Evolutionary conservation across 1,140 invertebrate genomes (phyloP), one percentile per base, ranked within the genome.

Genomic region (Ctenoplectra terminalis): DNA sequence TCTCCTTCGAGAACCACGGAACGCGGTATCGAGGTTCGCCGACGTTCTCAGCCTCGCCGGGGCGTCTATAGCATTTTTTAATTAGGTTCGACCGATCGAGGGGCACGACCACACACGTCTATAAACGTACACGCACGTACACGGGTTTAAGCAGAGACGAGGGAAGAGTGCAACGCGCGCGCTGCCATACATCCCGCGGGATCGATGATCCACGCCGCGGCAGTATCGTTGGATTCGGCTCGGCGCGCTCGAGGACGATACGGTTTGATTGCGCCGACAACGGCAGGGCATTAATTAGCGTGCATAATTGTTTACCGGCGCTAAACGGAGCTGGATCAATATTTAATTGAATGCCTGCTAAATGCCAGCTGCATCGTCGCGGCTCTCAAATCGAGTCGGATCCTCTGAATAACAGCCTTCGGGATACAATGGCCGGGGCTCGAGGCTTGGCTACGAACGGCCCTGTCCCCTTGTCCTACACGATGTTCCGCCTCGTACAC

Each of bases 301-400:
- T 90, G 90, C 90, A 93, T 93, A 93, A 93, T 93, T 93, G 91
- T 93, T 93, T 93, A 91, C 92, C 88, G 87, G 89, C 83, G 90
- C 90, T 92, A 92, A 93, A 92, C 89, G 87, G 90, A 91, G 88
- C 88, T 89, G 91, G 90, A 93, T 93, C 93, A 93, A 93, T 93
- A 93, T 93, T 93, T 93, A 92, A 93, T 93, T 92, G 93, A 93
- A 93, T 92, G 89, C 89, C 92, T 91, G 90, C 89, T 92, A 92
- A 93, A 92, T 93, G 90, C 91, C 91, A 92, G 91, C 88, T 90
- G 89, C 90, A 92, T 92, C 90, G 88, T 85, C 75, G 86, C 86
- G 84, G 87, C 88, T 90, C 90, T 92, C 90, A 90, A 91, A 91
- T 93, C 91, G 87, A 91, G 90, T 86, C 78, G 87, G 82, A 78